Percentiles rank a stretch among this genome's conserved stretches.
Evolutionary conservation across 2,113 vertebrate species (phyloP).

Genomic region (Periophthalmus modestus): DNA sequence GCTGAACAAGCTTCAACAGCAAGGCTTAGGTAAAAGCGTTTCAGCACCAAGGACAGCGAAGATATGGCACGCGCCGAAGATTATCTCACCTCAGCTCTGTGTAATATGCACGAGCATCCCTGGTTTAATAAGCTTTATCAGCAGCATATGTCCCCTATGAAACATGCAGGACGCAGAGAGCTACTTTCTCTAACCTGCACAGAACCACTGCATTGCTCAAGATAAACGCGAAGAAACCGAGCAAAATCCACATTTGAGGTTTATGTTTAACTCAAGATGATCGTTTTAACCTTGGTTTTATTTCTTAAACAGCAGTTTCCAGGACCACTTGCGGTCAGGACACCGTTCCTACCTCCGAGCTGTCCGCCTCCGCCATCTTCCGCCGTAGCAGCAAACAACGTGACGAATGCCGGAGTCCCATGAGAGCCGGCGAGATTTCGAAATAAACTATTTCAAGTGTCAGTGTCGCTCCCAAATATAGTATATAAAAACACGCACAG

Average conservation of each 20-base stretch:
- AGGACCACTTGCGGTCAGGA: neutral
- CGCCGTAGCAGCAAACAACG: slow-evolving; percentile 97
- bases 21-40: slow-evolving; percentile 1
- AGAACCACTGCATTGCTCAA: slow-evolving; percentile 3
- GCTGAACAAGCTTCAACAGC: neutral
- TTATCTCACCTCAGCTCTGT: neutral
- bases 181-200: slow-evolving; percentile 21
- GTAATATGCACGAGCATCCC: neutral
- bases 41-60: slow-evolving; percentile 82
- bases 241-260: neutral
- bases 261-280: neutral
- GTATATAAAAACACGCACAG: slow-evolving; percentile 14
- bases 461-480: neutral
- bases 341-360: slow-evolving; percentile 86
- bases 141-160: neutral
- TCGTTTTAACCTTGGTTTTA: neutral
- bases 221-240: neutral
- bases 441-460: slow-evolving; percentile 55
- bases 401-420: slow-evolving; percentile 98
- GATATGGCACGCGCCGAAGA: neutral
- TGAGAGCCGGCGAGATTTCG: slow-evolving; percentile 85
- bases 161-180: slow-evolving; percentile 36
- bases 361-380: slow-evolving; percentile 97
- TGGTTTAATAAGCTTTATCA: neutral
- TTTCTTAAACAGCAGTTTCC: neutral